Evolutionary conservation across 2,888 invertebrate species (phyloP).

Genomic region (Augiades crinisus): DNA sequence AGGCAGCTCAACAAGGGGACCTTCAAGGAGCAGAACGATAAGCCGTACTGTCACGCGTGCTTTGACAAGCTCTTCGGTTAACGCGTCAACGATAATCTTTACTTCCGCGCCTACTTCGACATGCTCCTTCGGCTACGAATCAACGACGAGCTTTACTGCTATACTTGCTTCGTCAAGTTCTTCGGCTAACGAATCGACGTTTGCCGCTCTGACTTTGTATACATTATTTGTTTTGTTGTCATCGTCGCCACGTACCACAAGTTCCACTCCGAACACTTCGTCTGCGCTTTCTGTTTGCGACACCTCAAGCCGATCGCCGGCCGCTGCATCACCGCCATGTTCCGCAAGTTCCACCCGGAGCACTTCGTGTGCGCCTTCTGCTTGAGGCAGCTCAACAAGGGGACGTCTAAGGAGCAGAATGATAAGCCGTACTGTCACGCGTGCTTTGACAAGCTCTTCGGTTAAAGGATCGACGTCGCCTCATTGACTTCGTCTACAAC

Average conservation of each 20-base stretch:
- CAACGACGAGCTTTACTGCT: background rate
- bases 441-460: slow-evolving; percentile 98
- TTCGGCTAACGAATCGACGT: slow-evolving; percentile 21
- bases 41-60: slow-evolving; percentile 98
- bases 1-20: slow-evolving; percentile 99
- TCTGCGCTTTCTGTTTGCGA: slow-evolving; percentile 99
- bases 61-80: slow-evolving; percentile 98
- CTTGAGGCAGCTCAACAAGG: slow-evolving; percentile 97
- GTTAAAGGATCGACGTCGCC: slow-evolving; percentile 68
- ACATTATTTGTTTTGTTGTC: slow-evolving; percentile 27
- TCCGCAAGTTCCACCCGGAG: slow-evolving; percentile 99
- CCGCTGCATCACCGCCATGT: slow-evolving; percentile 99
- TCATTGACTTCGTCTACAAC: background rate
- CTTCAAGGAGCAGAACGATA: slow-evolving; percentile 99
- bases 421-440: slow-evolving; percentile 99
- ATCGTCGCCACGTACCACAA: slow-evolving; percentile 99
- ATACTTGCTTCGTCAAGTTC: background rate
- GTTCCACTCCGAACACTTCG: slow-evolving; percentile 99
- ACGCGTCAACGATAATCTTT: too few relatives aligned
- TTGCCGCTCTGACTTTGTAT: slow-evolving; percentile 32
- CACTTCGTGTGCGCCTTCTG: slow-evolving; percentile 99
- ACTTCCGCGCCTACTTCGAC: background rate
- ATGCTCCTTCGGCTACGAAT: background rate
- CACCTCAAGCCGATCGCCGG: slow-evolving; percentile 99
- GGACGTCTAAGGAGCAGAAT: slow-evolving; percentile 99